Evolutionary conservation across 1,140 invertebrate species (phyloP), one percentile per base, ranked within the genome.

Genomic region (Ectropis grisescens): DNA sequence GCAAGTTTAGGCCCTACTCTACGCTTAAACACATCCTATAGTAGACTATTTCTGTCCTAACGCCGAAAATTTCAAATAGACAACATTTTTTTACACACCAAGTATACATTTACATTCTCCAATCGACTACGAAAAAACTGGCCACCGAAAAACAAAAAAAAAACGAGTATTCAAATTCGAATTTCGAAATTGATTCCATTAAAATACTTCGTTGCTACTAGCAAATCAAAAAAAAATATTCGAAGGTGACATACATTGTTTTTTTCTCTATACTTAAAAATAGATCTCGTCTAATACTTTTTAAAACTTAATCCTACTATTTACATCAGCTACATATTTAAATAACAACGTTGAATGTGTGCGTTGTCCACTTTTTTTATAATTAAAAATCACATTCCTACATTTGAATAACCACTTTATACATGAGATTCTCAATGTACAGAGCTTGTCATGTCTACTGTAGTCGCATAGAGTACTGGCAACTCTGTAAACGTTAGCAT

Each of bases 141-240:
- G 34, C 36, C 39, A 39, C 16, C 31, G 29, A 32, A 37, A 11
- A 30, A 33, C 15, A 33, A 40, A 37, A 23, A 40, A 35, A 9
- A 37, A 28, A 39, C 31, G 29, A 13, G 27, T 19, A 26, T 30
- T 22, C 23, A 23, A 33, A 29, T 42, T 29, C 8, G 14, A 41
- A 27, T 38, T 48, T 39, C n/a, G 24, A 5, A 22, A 22, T 4
- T 22, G 19, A 22, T 9, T 22, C 19, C 4, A 3, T 58, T 34
- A 42, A 55, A 71, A 79, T 75, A 78, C 69, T 71, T 79, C 69
- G 74, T 68, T 74, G 70, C 66, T 64, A 64, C 51, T 37, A 43
- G 61, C 67, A 75, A 75, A 79, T 67, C 29, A 60, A 56, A 48
- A 58, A 62, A 65, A 68, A 65, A 53, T 59, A 71, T 55, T 56